Evolutionary conservation across 2,113 vertebrate species (phyloP).

Genomic region (Carollia perspicillata): DNA sequence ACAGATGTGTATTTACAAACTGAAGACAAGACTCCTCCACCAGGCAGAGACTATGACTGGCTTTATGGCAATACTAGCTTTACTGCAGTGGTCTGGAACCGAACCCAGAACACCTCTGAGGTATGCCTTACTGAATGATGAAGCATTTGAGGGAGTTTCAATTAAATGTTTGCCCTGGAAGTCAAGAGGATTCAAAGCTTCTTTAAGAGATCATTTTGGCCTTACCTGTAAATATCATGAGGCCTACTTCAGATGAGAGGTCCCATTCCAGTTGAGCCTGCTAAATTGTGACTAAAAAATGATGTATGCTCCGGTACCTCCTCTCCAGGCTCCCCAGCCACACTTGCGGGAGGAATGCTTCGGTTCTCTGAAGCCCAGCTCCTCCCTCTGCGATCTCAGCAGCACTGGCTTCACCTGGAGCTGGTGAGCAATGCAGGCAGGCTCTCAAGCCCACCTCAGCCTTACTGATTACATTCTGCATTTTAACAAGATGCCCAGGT

Average conservation of each 20-base stretch:
- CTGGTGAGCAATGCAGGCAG: neutral
- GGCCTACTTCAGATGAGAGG: neutral
- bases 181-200: neutral
- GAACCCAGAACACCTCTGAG: neutral
- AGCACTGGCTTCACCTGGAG: neutral
- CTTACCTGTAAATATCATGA: neutral
- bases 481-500: neutral
- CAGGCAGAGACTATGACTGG: neutral
- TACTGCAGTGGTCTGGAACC: no score
- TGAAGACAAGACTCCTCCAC: neutral
- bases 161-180: neutral
- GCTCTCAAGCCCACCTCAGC: neutral
- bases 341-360: neutral
- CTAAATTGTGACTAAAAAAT: neutral
- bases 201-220: neutral
- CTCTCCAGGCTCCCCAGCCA: accelerated
- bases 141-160: neutral
- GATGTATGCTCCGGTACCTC: accelerated
- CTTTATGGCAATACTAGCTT: neutral
- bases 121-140: neutral
- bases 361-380: neutral
- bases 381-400: neutral
- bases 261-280: neutral
- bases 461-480: neutral
- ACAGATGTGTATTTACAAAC: no score